Base-by-base conservation (phyloP, 2,888 invertebrate genomes). In the Zootermopsis nevadensis region DNA sequence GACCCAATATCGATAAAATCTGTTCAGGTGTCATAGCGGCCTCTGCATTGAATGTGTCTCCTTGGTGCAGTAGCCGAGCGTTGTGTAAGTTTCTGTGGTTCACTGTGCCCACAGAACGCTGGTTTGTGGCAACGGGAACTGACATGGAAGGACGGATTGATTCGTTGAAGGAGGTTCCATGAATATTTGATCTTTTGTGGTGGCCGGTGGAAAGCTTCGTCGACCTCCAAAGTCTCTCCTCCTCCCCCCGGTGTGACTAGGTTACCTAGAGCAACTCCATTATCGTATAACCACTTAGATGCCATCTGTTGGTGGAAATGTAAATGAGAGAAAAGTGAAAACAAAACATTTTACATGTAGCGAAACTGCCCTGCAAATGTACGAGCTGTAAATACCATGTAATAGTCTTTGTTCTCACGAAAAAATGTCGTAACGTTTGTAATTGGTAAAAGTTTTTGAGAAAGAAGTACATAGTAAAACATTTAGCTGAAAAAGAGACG, bases 251-350 rank as follows among this genome's bases (percentile, higher is more conserved):
- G n/a, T 27, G 27, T n/a, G n/a, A n/a, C 74, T 24, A 74, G 33
- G 74, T 74, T 74, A 42, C 38, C n/a, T 38, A 2, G 74, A 42
- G 74, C 74, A 74, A 74, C 74, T n/a, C 12, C 74, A 38, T 38
- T 38, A n/a, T 42, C 10, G 38, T 38, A 19, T 33, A 74, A 33
- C 74, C 38, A 38, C 38, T 38, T n/a, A 38, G n/a, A 74, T 38
- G 38, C 38, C 4, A 33, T 74, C 7, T 76, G 74, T n/a, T 55
- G 30, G 60, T 74, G 38, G 82, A 82, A 77, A 79, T 82, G 84
- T 82, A 86, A 82, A 86, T 86, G 85, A 35, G 35, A 72, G 22
- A 1, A 6, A 55, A 55, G 6, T 24, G 6, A 22, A 22, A 2
- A 22, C 55, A 6, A 55, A 55, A n/a, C 55, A 55, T 1, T 55